Evolutionary conservation across 2,888 invertebrate genomes (phyloP).

Genomic region (Luffia ferchaultella): DNA sequence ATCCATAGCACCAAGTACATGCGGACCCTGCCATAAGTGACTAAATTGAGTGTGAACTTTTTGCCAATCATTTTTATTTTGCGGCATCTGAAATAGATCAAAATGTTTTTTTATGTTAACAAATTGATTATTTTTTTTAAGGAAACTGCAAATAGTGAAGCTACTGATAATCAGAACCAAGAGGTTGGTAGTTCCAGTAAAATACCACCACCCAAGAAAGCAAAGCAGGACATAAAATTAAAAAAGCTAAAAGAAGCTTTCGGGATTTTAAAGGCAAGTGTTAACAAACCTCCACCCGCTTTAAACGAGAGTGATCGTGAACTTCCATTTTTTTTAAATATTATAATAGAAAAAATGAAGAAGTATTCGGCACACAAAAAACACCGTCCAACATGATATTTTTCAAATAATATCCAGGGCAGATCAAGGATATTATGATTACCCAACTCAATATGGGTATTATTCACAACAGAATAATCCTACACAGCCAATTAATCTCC

Average conservation of each 20-base stretch:
- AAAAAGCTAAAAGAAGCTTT: constrained; percentile 8
- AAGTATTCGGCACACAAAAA: constrained; percentile 4
- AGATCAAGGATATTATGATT: constrained; percentile 9
- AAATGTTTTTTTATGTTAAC: neutral
- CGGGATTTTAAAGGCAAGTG: constrained; percentile 5
- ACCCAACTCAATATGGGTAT: constrained; percentile 6
- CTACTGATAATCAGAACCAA: neutral
- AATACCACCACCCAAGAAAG: neutral
- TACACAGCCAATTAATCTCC: neutral
- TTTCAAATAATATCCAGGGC: constrained; percentile 7
- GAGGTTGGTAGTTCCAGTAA: neutral
- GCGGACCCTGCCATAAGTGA: constrained; percentile 6
- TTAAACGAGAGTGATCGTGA: constrained; percentile 3
- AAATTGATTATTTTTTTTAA: neutral
- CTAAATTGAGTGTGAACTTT: neutral
- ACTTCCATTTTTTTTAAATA: constrained; percentile 6
- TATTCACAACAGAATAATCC: constrained; percentile 2
- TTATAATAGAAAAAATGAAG: constrained; percentile 7
- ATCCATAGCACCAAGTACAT: constrained; percentile 8
- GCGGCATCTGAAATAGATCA: neutral
- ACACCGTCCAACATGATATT: constrained; percentile 7
- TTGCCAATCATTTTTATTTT: neutral
- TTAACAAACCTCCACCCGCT: constrained; percentile 1
- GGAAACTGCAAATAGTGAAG: neutral
- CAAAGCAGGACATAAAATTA: constrained; percentile 7